Conservation (phyloP, 92 coral and sea anemone species). For the Heteractis magnifica region DNA sequence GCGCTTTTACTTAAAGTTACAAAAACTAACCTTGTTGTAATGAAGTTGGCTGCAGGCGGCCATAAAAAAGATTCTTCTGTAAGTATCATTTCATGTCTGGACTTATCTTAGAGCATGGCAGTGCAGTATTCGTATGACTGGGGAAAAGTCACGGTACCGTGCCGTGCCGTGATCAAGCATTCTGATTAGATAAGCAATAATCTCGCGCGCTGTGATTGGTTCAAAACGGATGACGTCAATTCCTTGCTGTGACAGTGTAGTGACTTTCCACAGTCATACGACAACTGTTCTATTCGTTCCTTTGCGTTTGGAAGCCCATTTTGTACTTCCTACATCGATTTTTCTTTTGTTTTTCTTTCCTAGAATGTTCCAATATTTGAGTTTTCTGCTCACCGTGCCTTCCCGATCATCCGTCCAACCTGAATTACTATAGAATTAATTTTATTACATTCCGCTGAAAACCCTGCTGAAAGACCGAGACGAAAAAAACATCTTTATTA, state of each 20-base stretch:
- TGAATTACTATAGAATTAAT: background rate
- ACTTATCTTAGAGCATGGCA: too few relatives aligned
- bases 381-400: conserved; percentile 89
- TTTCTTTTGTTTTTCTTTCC: conserved; percentile 18
- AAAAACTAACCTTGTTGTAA: conserved; percentile 90
- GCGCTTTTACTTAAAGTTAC: conserved; percentile 77
- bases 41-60: conserved; percentile 97
- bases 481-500: background rate
- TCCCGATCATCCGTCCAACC: conserved; percentile 75
- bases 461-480: background rate
- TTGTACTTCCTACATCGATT: background rate
- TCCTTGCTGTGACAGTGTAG: too few relatives aligned
- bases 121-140: too few relatives aligned
- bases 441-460: background rate
- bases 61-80: conserved; percentile 91
- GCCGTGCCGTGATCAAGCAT: too few relatives aligned
- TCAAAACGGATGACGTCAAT: too few relatives aligned
- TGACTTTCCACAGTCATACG: too few relatives aligned
- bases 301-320: background rate
- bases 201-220: too few relatives aligned
- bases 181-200: too few relatives aligned
- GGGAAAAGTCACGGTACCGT: too few relatives aligned
- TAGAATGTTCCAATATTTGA: conserved; percentile 87
- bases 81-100: background rate
- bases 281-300: background rate